phyloP scores from a whole-genome alignment of 2,797 vertebrate genomes.

The Salmo trutta region DNA sequence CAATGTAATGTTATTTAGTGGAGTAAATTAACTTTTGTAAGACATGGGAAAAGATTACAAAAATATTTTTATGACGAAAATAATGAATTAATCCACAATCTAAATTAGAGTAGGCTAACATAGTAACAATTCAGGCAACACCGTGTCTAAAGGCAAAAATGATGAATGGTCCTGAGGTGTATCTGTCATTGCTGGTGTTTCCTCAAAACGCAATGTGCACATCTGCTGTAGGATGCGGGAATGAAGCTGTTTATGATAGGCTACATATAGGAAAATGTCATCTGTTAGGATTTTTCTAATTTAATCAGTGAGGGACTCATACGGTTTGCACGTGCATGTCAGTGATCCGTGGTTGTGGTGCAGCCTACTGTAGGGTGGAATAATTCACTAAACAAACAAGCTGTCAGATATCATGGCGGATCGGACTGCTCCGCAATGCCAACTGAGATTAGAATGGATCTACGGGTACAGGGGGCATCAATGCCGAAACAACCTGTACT shows the following conservation, averaged over 20 bases:
- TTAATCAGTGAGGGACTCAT: slow-evolving; percentile 5
- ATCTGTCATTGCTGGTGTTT: slow-evolving; percentile 5
- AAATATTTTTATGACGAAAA: neutral
- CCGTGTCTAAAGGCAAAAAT: slow-evolving; percentile 11
- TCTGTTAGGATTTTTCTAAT: neutral
- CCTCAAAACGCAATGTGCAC: slow-evolving; percentile 1
- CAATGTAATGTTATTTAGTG: neutral
- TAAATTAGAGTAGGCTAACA: neutral
- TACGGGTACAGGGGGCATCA: slow-evolving; percentile 95
- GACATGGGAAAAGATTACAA: neutral
- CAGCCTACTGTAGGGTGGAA: slow-evolving; percentile 1
- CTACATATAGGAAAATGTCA: neutral
- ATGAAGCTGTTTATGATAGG: neutral
- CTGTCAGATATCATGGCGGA: slow-evolving; percentile 84
- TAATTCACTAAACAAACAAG: slow-evolving; percentile 14
- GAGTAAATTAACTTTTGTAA: slow-evolving; percentile 6
- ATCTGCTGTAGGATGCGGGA: slow-evolving; percentile 2
- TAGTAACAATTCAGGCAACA: neutral
- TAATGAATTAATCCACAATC: neutral
- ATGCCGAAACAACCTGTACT: slow-evolving; percentile 95
- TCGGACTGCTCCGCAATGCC: slow-evolving; percentile 88
- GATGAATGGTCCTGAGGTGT: slow-evolving; percentile 15
- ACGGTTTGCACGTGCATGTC: slow-evolving; percentile 6
- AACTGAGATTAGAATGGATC: slow-evolving; percentile 91
- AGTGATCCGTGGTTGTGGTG: neutral